Percentiles rank a stretch among this genome's conserved stretches.
Evolutionary conservation across 1,140 invertebrate species (phyloP).

Genomic region (Zeugodacus cucurbitae): DNA sequence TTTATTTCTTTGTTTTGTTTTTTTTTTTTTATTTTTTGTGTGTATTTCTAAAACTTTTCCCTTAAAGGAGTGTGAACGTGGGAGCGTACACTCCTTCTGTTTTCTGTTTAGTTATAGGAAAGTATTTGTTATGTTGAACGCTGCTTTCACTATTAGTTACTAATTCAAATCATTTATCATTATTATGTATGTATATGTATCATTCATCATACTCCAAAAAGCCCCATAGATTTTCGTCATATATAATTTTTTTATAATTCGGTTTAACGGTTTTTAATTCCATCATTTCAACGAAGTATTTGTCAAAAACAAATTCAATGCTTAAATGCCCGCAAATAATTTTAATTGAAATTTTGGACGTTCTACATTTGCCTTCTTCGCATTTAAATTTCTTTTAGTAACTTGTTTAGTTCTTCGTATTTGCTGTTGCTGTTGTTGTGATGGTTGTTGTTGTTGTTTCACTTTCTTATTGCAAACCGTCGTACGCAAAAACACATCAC

Average conservation of each 20-base stretch:
- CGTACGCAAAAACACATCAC: conserved; percentile 19
- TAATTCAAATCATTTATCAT: not conserved
- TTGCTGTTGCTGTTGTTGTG: not conserved
- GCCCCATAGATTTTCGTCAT: not conserved
- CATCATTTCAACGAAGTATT: not conserved
- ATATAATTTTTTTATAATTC: conserved; percentile 1
- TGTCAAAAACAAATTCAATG: conserved; percentile 13
- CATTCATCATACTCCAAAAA: not conserved
- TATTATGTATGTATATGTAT: not conserved
- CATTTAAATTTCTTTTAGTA: not conserved
- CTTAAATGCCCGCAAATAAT: not conserved
- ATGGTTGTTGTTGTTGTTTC: not conserved
- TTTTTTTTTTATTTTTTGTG: not conserved
- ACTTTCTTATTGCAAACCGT: not conserved
- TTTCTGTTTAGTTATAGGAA: not conserved
- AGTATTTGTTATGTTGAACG: not conserved
- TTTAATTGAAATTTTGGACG: not conserved
- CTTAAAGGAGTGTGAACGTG: not conserved
- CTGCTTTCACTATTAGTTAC: conserved; percentile 17
- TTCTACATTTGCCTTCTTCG: not conserved
- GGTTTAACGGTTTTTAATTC: not conserved
- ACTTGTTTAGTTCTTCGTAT: not conserved
- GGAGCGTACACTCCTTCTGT: not conserved
- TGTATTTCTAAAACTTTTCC: not conserved
- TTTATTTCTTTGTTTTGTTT: too few species aligned